These are phyloP conservation scores for Podarcis raffonei DNA, from an alignment of 2,113 vertebrate species.

Conservation along the genomic window DNA sequence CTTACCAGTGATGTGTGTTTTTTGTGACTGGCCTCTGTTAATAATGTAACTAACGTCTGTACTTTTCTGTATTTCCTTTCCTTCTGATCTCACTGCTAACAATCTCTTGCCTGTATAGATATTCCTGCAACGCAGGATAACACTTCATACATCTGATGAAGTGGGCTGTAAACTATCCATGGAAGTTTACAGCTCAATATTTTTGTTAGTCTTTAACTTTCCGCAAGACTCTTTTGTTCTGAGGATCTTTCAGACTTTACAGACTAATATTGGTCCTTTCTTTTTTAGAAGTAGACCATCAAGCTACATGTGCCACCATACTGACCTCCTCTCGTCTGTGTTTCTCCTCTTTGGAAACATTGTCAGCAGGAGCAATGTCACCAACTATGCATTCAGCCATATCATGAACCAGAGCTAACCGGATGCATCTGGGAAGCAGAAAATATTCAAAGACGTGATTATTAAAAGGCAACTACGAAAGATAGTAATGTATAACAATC, in stretches of 20 bases:
- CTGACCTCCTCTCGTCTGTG: slow-evolving; percentile 90
- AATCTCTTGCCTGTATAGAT: too few species aligned
- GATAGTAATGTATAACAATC: neutral
- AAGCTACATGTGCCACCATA: slow-evolving; percentile 17
- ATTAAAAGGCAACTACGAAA: neutral
- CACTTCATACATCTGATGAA: too few species aligned
- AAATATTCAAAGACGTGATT: slow-evolving; percentile 45
- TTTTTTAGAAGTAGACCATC: neutral
- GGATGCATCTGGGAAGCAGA: slow-evolving; percentile 84
- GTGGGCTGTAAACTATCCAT: too few species aligned
- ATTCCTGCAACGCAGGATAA: too few species aligned
- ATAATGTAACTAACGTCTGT: too few species aligned
- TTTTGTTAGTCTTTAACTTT: too few species aligned
- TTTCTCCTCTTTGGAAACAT: slow-evolving; percentile 94
- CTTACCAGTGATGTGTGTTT: too few species aligned
- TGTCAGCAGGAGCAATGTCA: slow-evolving; percentile 96
- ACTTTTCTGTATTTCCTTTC: too few species aligned
- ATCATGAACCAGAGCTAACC: slow-evolving; percentile 93
- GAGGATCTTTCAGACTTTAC: neutral
- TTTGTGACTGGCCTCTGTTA: too few species aligned
- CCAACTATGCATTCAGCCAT: slow-evolving; percentile 98
- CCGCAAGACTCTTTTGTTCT: neutral
- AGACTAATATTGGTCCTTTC: neutral
- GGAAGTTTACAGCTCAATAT: too few species aligned
- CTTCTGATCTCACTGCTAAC: too few species aligned